Evolutionary conservation across 1,140 invertebrate genomes (phyloP), one percentile per base, ranked within the genome.

Genomic region (fruit fly (Drosophila melanogaster)): DNA sequence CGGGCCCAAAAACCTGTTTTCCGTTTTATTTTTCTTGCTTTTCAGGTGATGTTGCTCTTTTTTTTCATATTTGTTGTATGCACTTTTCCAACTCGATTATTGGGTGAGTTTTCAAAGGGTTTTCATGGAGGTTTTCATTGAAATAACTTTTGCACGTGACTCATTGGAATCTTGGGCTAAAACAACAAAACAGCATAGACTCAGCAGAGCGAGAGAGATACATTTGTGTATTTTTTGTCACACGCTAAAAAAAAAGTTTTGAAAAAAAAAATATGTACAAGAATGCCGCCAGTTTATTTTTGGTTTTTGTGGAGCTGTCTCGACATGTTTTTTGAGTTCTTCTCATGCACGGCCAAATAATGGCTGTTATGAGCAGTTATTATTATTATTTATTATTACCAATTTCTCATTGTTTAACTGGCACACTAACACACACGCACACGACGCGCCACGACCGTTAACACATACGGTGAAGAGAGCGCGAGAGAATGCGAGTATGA

Each of bases 1-100:
- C 76, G 76, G 43, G 15, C 41, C 61, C 46, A 54, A 69, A 81
- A 85, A 85, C 81, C 81, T 54, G 81, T 85, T 85, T 78, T 60
- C 12, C 38, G 61, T 69, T 69, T 64, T 33, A 49, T 70, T 56
- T 76, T 67, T 44, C 26, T 61, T 57, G 56, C 43, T 78, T 51
- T 55, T 62, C 24, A 51, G 56, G 14, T 35, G 41, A 44, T n/a
- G 46, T 66, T 40, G 22, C 33, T 50, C 56, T 65, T 38, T 40
- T 15, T 38, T 54, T 55, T 58, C 19, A 38, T 59, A 41, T 46
- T 8, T 49, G 33, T 61, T 38, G 30, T 41, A 58, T 83, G 69
- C 71, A 71, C 80, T 75, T 75, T 67, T 24, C 58, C 56, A 35
- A 24, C 15, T 61, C 54, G 15, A 12, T 35, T 49, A 35, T 35